These are phyloP conservation scores for Elmis aenea DNA, from an alignment of 2,888 invertebrate species.

Conservation along the genomic window DNA sequence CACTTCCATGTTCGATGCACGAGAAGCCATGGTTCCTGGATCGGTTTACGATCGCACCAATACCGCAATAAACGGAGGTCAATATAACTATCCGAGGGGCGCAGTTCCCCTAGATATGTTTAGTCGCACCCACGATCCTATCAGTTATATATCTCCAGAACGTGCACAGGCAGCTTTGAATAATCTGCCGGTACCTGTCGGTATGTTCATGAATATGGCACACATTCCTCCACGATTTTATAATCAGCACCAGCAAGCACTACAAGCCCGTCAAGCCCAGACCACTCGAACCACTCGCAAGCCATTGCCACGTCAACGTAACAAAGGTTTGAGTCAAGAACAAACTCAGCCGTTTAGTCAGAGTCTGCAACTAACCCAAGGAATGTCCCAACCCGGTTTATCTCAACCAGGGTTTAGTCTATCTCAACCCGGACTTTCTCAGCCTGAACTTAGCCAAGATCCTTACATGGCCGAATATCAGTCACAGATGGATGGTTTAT, in stretches of 20 bases:
- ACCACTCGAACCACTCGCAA: conserved; percentile 29
- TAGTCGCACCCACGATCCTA: conserved; percentile 77
- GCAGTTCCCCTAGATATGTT: conserved; percentile 56
- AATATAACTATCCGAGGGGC: conserved; percentile 37
- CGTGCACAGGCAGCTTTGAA: conserved; percentile 68
- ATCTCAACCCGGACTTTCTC: conserved; percentile 64
- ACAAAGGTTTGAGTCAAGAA: conserved; percentile 38
- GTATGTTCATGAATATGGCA: conserved; percentile 90
- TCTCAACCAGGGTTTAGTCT: conserved; percentile 64
- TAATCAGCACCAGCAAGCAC: conserved; percentile 67
- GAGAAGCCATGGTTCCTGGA: conserved; percentile 91
- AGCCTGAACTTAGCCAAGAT: conserved; percentile 74
- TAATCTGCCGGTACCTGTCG: conserved; percentile 86
- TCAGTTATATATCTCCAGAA: conserved; percentile 88
- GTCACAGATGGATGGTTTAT: conserved; percentile 90
- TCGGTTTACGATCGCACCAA: conserved; percentile 82
- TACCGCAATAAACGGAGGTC: conserved; percentile 33
- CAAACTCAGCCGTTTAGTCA: conserved; percentile 55
- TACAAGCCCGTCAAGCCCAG: conserved; percentile 54
- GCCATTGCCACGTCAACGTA: conserved; percentile 20
- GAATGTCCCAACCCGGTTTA: conserved; percentile 65
- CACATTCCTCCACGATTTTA: conserved; percentile 71
- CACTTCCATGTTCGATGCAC: conserved; percentile 93
- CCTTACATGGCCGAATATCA: conserved; percentile 81
- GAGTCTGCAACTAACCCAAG: conserved; percentile 69